Evolutionary conservation across 2,113 vertebrate species (phyloP).

Genomic region (Campylomormyrus tamandua): DNA sequence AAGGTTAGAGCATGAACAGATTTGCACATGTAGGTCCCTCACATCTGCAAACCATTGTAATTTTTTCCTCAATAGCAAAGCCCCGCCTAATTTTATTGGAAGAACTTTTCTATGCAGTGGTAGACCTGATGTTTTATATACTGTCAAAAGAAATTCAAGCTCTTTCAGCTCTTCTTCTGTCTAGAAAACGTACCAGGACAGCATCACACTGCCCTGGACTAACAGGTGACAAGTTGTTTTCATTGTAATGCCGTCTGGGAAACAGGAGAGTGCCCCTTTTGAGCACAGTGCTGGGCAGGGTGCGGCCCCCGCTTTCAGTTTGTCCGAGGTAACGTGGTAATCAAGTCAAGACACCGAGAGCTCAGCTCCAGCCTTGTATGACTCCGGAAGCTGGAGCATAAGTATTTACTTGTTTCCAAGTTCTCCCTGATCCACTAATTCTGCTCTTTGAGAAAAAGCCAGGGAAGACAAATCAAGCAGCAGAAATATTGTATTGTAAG

Average conservation of each 20-base stretch:
- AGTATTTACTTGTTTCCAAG: background rate
- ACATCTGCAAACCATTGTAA: constrained; percentile 28
- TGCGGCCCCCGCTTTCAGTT: constrained; percentile 27
- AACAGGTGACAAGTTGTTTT: background rate
- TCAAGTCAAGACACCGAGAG: constrained; percentile 29
- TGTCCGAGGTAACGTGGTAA: constrained; percentile 33
- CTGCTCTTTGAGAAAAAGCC: background rate
- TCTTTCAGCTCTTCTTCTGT: background rate
- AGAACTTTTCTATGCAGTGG: background rate
- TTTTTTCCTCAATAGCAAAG: constrained; percentile 4
- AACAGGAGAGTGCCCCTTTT: background rate
- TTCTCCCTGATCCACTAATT: background rate
- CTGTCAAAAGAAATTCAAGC: background rate
- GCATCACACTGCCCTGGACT: background rate
- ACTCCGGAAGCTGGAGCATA: background rate
- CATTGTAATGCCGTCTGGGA: background rate
- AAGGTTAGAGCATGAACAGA: background rate
- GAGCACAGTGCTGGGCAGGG: background rate
- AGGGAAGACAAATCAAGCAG: background rate
- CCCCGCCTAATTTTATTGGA: constrained; percentile 24
- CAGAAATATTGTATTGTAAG: background rate
- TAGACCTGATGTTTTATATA: background rate
- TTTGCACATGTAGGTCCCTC: constrained; percentile 13
- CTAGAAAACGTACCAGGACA: background rate
- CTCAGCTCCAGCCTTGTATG: constrained; percentile 12